Evolutionary conservation across 35 echinoderm and acorn worm species (phyloP).

Genomic region (Strongylocentrotus purpuratus): DNA sequence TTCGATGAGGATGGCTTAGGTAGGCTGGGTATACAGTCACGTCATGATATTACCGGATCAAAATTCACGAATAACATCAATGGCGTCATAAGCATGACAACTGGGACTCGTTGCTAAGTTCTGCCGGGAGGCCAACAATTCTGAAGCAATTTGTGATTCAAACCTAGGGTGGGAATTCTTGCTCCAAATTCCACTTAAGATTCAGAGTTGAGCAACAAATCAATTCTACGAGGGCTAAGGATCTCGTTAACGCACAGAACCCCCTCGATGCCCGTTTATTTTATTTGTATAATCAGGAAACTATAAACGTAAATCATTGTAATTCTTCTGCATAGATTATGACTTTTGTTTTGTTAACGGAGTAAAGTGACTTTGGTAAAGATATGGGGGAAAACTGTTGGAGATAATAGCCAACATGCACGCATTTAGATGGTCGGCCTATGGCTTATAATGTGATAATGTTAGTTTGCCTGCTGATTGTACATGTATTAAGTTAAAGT

Average conservation of each 20-base stretch:
- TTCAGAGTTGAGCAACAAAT: not conserved
- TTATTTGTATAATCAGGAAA: not conserved
- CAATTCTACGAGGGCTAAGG: not conserved
- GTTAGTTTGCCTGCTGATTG: too few relatives aligned
- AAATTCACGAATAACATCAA: not conserved
- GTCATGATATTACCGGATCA: not conserved
- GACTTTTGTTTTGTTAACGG: too few relatives aligned
- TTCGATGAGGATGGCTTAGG: too few relatives aligned
- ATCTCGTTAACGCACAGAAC: not conserved
- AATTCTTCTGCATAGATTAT: too few relatives aligned
- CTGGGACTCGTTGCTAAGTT: not conserved
- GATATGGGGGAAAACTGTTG: too few relatives aligned
- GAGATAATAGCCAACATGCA: too few relatives aligned
- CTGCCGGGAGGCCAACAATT: not conserved
- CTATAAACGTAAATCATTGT: not conserved
- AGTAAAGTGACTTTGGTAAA: too few relatives aligned
- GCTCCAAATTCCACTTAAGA: not conserved
- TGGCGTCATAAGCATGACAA: not conserved
- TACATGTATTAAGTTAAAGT: too few relatives aligned
- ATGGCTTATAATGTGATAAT: too few relatives aligned
- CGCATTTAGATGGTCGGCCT: too few relatives aligned
- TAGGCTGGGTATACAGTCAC: too few relatives aligned
- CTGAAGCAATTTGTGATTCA: not conserved
- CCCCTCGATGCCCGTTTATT: not conserved
- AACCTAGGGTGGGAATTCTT: not conserved